Base-by-base conservation (phyloP, 2,113 vertebrate genomes). In the Calidris pygmaea region DNA sequence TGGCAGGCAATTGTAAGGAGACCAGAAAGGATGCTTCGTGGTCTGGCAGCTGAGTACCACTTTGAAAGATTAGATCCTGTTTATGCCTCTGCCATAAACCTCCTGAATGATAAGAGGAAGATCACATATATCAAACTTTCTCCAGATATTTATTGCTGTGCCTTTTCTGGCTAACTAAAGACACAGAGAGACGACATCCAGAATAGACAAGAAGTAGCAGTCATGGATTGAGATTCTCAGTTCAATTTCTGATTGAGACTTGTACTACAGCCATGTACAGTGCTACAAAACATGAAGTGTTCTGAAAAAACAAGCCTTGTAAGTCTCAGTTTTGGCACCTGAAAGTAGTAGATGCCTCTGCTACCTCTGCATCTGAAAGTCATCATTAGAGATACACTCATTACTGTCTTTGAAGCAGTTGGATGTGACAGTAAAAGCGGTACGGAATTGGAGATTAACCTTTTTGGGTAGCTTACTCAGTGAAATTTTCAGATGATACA, bases 251-350 rank as follows among this genome's bases (percentile, higher is more conserved):
- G 76, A 78, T 32, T 48, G 75, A 78, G 12, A 82, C 39, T 70
- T 91, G 70, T 55, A 85, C 58, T 83, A 37, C 13, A 81, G 78
- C 20, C 24, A 56, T 2, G 10, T 65, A 85, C 35, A 60, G 70
- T 1, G 3, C 67, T 35, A 78, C 22, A 83, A 85, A 94, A 95
- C 37, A 48, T 14, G 17, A 85, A 90, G 37, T 9, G 35, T 43
- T 94, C 72, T 63, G 32, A 55, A 91, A 76, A 94, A 87, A 48
- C 13, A 93, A n/a, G 45, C 26, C 35, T 91, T 79, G 11, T 85
- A 85, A 87, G 35, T 78, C 79, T 90, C 65, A 75, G 48, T 50
- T 91, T 83, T 89, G 93, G 89, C 91, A 96, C 34, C 84, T 73
- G 53, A 80, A 91, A 91, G 50, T 56, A 92, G 62, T 59, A 92